A percentile compares a stretch with the other conserved stretches of the same genome.
Conservation (phyloP, 2,888 invertebrate genomes). For the Sinelater perroti region DNA sequence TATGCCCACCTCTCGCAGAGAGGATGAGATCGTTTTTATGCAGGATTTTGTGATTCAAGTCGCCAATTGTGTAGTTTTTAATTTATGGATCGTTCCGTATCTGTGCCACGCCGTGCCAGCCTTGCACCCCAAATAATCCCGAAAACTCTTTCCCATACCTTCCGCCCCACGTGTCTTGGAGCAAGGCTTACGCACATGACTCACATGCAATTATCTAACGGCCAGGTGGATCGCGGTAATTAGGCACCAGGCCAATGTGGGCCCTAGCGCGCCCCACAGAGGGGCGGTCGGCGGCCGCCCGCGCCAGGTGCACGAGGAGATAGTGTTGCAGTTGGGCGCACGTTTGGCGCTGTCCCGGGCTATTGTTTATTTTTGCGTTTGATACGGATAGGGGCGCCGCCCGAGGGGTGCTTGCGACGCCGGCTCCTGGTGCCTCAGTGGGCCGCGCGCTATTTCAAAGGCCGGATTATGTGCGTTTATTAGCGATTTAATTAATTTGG, state of each 20-base stretch:
- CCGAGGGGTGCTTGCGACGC: slow-evolving; percentile 27
- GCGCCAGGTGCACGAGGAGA: slow-evolving; percentile 48
- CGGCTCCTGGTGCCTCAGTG: slow-evolving; percentile 26
- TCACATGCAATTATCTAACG: slow-evolving; percentile 52
- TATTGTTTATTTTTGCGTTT: slow-evolving; percentile 44
- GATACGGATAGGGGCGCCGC: slow-evolving; percentile 36
- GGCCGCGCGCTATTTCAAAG: slow-evolving; percentile 25
- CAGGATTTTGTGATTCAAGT: background rate
- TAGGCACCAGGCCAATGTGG: slow-evolving; percentile 33
- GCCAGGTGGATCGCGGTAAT: slow-evolving; percentile 55
- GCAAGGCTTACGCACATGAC: slow-evolving; percentile 48
- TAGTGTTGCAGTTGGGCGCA: slow-evolving; percentile 36
- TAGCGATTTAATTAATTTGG: slow-evolving; percentile 28
- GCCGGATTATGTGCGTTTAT: slow-evolving; percentile 29
- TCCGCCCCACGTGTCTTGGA: slow-evolving; percentile 43
- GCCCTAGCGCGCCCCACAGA: slow-evolving; percentile 31
- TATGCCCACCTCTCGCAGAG: too few species aligned
- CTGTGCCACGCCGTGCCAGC: slow-evolving; percentile 50
- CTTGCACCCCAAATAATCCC: slow-evolving; percentile 44
- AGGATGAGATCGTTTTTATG: too few species aligned
- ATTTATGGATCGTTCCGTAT: too few species aligned
- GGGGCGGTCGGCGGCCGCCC: slow-evolving; percentile 19
- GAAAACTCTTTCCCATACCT: slow-evolving; percentile 44
- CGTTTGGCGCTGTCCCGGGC: slow-evolving; percentile 39
- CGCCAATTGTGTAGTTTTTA: background rate